These are phyloP conservation scores for Andricus grossulariae DNA, from an alignment of 1,140 invertebrate genomes.

Conservation along the genomic window DNA sequence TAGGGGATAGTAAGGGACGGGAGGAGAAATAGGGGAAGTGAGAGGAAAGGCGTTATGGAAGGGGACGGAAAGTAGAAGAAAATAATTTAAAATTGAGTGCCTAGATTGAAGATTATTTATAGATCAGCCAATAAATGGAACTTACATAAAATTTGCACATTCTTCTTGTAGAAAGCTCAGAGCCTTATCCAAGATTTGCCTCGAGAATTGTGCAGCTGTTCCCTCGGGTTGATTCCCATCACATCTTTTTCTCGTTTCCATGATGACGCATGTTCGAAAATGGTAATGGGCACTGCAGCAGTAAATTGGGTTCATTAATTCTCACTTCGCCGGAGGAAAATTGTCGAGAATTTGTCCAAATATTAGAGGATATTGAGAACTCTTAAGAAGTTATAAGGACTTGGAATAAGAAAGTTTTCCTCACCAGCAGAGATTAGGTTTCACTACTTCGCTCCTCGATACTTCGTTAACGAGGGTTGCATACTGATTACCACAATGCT, in stretches of 20 bases:
- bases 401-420: slow-evolving; percentile 36
- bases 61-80: too few species aligned
- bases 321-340: neutral
- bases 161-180: slow-evolving; percentile 78
- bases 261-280: slow-evolving; percentile 78
- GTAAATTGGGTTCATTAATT: slow-evolving; percentile 17
- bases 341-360: neutral
- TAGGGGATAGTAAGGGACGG: too few species aligned
- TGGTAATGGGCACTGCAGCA: slow-evolving; percentile 76
- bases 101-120: too few species aligned
- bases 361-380: neutral
- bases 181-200: slow-evolving; percentile 78
- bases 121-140: slow-evolving; percentile 28
- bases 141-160: slow-evolving; percentile 79
- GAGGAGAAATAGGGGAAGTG: too few species aligned
- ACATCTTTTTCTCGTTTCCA: slow-evolving; percentile 76
- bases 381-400: neutral
- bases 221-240: slow-evolving; percentile 74
- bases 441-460: slow-evolving; percentile 76
- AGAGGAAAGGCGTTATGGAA: too few species aligned
- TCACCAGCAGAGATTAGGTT: slow-evolving; percentile 79
- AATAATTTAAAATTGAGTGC: too few species aligned
- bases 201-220: slow-evolving; percentile 74
- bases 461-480: slow-evolving; percentile 77
- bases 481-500: slow-evolving; percentile 78